Base-by-base conservation (phyloP, 2,888 invertebrate species). In the Acanthosoma haemorrhoidale region DNA sequence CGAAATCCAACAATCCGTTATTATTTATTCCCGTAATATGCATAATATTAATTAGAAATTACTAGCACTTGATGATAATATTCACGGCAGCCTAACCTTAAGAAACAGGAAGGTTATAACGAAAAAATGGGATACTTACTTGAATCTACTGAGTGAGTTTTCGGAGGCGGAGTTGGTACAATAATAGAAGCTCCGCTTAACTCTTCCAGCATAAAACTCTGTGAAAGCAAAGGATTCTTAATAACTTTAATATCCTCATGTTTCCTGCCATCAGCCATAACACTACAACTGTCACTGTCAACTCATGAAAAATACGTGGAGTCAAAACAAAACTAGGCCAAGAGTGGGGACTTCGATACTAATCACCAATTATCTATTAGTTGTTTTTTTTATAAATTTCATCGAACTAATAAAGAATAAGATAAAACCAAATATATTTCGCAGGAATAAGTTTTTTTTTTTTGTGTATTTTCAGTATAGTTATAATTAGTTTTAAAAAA, bases 181-280 rank as follows among this genome's bases (percentile, higher is more conserved):
- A 67, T 32, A 32, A 67, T 51, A 15, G 67, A 67, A 38, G 36
- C 31, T 25, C 51, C 43, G n/a, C 34, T 57, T 21, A 67, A 43
- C 31, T 67, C 67, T 67, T 67, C 67, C 21, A 51, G 5, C 5
- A 67, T 18, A 15, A 67, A 51, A 34, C 43, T 67, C 32, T 67
- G 67, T 11, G 31, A 25, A 32, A 67, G 67, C 6, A 67, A 29
- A n/a, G 67, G 67, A 51, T 67, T 67, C 18, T 51, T 67, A 39
- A 67, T 67, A 34, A 51, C 57, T 67, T 67, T 67, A 36, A 67
- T 43, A 29, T 67, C 67, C 9, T 67, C 67, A 16, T 67, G 16
- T 67, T 67, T 67, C 67, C 51, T 51, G 18, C 51, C 67, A 67
- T 67, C 67, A 18, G 67, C 67, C 67, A 67, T 67, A 67, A 38